These are phyloP conservation scores for Drosophila melanocephala DNA, from an alignment of 2,888 invertebrate species.

Conservation along the genomic window DNA sequence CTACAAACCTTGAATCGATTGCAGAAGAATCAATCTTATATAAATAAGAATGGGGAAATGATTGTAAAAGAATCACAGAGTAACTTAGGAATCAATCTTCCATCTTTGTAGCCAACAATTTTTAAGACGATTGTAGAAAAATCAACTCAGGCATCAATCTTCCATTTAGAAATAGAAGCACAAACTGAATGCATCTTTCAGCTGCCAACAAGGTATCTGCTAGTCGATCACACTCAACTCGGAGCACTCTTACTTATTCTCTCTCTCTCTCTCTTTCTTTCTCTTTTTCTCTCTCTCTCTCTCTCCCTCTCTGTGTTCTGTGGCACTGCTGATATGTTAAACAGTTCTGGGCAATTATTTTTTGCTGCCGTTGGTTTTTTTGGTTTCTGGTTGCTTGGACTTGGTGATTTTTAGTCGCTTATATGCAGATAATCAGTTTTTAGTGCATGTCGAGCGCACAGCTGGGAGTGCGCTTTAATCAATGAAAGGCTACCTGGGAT, in stretches of 20 bases:
- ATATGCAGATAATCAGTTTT: constrained; percentile 81
- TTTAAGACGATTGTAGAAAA: background rate
- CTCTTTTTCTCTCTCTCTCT: constrained; percentile 5
- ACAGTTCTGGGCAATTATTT: constrained; percentile 83
- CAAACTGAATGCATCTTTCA: background rate
- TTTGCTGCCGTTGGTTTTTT: constrained; percentile 36
- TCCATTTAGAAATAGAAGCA: background rate
- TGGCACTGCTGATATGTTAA: constrained; percentile 73
- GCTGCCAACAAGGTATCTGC: background rate
- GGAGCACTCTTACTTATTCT: background rate
- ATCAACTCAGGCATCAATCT: background rate
- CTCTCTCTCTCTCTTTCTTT: background rate
- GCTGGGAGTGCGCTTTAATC: constrained; percentile 72
- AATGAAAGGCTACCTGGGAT: constrained; percentile 63
- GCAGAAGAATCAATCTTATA: background rate
- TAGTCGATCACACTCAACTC: background rate
- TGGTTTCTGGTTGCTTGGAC: constrained; percentile 2
- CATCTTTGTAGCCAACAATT: background rate
- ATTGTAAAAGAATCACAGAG: background rate
- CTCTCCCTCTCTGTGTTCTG: constrained; percentile 20
- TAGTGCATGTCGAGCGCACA: constrained; percentile 72
- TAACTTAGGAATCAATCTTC: background rate
- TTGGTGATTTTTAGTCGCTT: constrained; percentile 70
- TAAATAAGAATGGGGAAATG: rapidly evolving
- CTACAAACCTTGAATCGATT: background rate